Conservation (phyloP, 1,140 invertebrate species). For the Heterodera carotae region DNA sequence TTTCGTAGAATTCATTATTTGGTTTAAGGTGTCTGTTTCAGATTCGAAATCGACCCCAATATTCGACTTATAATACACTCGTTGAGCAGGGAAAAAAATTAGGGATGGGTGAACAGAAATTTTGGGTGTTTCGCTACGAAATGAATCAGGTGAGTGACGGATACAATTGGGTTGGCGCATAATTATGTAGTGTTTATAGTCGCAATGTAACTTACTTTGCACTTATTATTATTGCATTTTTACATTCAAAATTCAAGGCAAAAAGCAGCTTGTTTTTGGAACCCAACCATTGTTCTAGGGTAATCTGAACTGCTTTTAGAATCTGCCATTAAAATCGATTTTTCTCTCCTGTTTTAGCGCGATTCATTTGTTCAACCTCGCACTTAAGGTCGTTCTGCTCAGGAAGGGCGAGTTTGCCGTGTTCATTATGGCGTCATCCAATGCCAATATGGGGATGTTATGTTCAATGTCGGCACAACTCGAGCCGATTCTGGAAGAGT, state of each 20-base stretch:
- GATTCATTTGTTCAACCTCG: not conserved
- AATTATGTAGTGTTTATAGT: too few species aligned
- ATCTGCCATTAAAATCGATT: too few species aligned
- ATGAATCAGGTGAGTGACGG: conserved; percentile 15
- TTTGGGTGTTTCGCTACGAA: conserved; percentile 52
- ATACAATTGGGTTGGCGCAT: too few species aligned
- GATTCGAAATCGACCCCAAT: conserved; percentile 46
- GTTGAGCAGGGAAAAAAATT: conserved; percentile 58
- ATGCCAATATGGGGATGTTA: conserved; percentile 54
- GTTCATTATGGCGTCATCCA: conserved; percentile 51
- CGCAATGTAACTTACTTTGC: too few species aligned
- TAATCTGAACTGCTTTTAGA: too few species aligned
- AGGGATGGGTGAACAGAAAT: conserved; percentile 51
- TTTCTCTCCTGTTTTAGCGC: too few species aligned
- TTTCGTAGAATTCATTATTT: conserved; percentile 34
- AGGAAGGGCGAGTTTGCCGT: conserved; percentile 43
- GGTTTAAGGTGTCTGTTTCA: conserved; percentile 28
- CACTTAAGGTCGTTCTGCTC: conserved; percentile 45
- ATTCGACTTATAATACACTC: conserved; percentile 43
- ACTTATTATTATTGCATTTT: too few species aligned
- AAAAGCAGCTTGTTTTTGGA: too few species aligned
- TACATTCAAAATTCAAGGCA: too few species aligned
- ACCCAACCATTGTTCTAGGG: too few species aligned
- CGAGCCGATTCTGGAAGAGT: conserved; percentile 44
- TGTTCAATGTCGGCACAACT: conserved; percentile 36